Evolutionary conservation across 1,140 invertebrate genomes (phyloP), one percentile per base, ranked within the genome.

Genomic region (Procambarus clarkii): DNA sequence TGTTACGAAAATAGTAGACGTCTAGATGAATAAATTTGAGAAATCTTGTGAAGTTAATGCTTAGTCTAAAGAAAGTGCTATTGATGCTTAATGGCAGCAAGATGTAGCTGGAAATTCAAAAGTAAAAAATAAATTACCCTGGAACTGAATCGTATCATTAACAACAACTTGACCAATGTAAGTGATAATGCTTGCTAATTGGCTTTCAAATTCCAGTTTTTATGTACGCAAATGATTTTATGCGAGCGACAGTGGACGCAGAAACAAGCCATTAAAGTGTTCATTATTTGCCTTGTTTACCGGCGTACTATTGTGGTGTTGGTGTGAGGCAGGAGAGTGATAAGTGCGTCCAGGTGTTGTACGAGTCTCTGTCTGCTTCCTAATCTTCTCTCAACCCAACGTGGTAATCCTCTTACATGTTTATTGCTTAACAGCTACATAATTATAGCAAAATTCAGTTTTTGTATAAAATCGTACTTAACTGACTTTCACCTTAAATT

Each of bases 191-290:
- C 60, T 18, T 64, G 18, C 18, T 64, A 64, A 64, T 64, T 64
- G 60, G 9, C 60, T 64, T 64, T 64, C 60, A 64, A 64, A 64
- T 21, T 64, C 13, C 60, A 18, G 8, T 64, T 64, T 64, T 64
- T 64, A 64, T 64, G 18, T 64, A 64, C 60, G 18, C 60, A 64
- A 64, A 64, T 64, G 18, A 64, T 64, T 18, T 64, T 64, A 64
- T 15, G 60, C 60, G 79, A n/a, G 78, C 11, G 46, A 21, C 18
- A 48, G 48, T 18, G 78, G 48, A 50, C n/a, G 13, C n/a, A 50
- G 76, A 34, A 79, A 50, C 45, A 54, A n/a, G n/a, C 69, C 69
- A 74, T 24, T 74, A 74, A 74, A 74, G 69, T 74, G 69, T 74
- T 74, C 60, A 64, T 64, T 64, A 64, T 64, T 64, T 64, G 4